A percentile compares a stretch with the other conserved stretches of the same genome.
Evolutionary conservation across 2,888 invertebrate species (phyloP).

Genomic region (Luperina testacea): DNA sequence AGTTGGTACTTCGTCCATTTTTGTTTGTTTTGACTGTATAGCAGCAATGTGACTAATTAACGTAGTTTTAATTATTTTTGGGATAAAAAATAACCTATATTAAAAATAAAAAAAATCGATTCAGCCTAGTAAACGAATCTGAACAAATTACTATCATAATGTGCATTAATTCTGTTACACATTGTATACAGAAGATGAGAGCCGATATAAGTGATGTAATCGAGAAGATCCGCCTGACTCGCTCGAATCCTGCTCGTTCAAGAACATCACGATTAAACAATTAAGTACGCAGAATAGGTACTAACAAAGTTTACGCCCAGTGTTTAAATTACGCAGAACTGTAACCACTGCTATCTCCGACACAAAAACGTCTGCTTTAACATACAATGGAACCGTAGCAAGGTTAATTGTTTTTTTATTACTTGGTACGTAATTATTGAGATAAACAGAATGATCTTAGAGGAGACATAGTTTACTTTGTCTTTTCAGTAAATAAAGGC

Average conservation of each 20-base stretch:
- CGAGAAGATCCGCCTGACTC: background rate
- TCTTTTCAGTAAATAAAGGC: background rate
- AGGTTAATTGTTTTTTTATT: conserved; percentile 25
- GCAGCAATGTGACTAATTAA: too few species aligned
- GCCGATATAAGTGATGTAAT: background rate
- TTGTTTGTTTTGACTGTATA: background rate
- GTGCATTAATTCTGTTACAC: too few species aligned
- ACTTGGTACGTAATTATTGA: conserved; percentile 20
- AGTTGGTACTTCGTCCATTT: background rate
- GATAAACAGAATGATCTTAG: background rate
- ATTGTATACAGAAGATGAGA: background rate
- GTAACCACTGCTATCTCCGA: background rate
- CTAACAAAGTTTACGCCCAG: background rate
- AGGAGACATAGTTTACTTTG: background rate
- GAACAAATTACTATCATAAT: too few species aligned
- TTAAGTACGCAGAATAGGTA: conserved; percentile 4
- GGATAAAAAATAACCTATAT: too few species aligned
- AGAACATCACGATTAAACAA: background rate
- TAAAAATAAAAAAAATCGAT: too few species aligned
- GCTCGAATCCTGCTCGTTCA: background rate
- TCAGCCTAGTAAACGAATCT: too few species aligned
- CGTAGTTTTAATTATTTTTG: too few species aligned
- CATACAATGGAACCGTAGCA: conserved; percentile 57
- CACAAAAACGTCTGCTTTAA: conserved; percentile 20
- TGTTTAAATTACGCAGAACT: background rate